These are phyloP conservation scores for Nasonia giraulti DNA, from an alignment of 1,140 invertebrate genomes.

Conservation along the genomic window DNA sequence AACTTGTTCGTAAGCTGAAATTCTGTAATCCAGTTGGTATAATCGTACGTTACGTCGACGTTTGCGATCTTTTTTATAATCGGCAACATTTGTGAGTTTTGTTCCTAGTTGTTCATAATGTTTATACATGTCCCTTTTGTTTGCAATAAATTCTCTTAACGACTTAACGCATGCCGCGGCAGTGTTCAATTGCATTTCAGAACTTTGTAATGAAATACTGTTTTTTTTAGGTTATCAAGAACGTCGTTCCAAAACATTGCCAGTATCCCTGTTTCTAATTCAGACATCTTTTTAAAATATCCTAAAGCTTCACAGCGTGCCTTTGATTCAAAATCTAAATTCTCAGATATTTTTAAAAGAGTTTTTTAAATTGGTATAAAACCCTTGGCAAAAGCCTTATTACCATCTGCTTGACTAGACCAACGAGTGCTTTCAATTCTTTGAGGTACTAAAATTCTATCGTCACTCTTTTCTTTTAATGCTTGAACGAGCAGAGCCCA, in stretches of 20 bases:
- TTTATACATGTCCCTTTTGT: background rate
- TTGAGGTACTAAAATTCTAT: constrained; percentile 9
- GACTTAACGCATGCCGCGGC: background rate
- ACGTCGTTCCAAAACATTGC: constrained; percentile 6
- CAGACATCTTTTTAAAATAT: background rate
- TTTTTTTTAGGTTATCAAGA: background rate
- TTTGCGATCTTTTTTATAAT: background rate
- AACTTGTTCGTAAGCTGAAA: too few relatives aligned
- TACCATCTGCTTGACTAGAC: constrained; percentile 3
- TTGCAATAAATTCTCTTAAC: background rate
- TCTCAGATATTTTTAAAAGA: background rate
- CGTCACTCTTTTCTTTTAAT: background rate
- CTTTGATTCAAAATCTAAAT: background rate
- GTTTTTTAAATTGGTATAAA: background rate
- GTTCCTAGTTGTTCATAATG: background rate
- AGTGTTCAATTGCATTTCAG: background rate
- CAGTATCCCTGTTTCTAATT: constrained; percentile 17
- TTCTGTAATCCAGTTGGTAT: background rate
- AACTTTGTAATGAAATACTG: constrained; percentile 7
- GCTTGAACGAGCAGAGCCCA: background rate
- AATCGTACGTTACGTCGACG: background rate
- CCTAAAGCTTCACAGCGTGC: constrained; percentile 15
- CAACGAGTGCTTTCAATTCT: constrained; percentile 8
- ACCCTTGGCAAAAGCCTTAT: background rate
- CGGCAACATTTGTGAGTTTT: background rate